Conservation (phyloP, 2,888 invertebrate genomes). For the Cheilosia variabilis region DNA sequence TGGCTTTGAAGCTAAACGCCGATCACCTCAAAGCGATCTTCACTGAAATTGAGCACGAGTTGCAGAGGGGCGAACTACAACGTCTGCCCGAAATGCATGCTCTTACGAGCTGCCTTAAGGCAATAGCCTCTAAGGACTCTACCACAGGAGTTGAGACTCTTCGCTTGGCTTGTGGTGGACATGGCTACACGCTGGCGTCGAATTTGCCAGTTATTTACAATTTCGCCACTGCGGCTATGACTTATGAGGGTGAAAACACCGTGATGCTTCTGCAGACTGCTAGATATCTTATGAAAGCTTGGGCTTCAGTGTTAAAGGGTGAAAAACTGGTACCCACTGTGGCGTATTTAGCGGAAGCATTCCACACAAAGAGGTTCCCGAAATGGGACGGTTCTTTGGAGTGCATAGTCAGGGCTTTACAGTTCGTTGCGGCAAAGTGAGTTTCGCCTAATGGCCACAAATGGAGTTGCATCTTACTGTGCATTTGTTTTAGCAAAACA, state of each 20-base stretch:
- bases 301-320: constrained; percentile 87
- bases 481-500: constrained; percentile 86
- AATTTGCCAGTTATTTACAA: constrained; percentile 93
- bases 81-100: constrained; percentile 93
- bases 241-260: constrained; percentile 98
- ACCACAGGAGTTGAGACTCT: constrained; percentile 90
- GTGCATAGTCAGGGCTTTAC: constrained; percentile 83
- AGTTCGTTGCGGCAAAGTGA: constrained; percentile 84
- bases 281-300: constrained; percentile 91
- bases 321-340: constrained; percentile 87
- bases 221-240: constrained; percentile 92
- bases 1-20: constrained; percentile 90
- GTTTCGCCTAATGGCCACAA: constrained; percentile 14
- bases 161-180: constrained; percentile 96
- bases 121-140: constrained; percentile 90
- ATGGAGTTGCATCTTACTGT: background rate
- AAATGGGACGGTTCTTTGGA: constrained; percentile 80
- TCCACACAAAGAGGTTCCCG: constrained; percentile 75
- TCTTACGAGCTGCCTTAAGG: constrained; percentile 94
- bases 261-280: constrained; percentile 95
- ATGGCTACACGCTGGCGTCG: constrained; percentile 94
- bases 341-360: constrained; percentile 85
- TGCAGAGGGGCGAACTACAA: constrained; percentile 91
- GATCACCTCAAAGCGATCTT: constrained; percentile 89
- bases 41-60: constrained; percentile 89